phyloP scores from a whole-genome alignment of 2,113 vertebrate genomes.

The Furnarius figulus region DNA sequence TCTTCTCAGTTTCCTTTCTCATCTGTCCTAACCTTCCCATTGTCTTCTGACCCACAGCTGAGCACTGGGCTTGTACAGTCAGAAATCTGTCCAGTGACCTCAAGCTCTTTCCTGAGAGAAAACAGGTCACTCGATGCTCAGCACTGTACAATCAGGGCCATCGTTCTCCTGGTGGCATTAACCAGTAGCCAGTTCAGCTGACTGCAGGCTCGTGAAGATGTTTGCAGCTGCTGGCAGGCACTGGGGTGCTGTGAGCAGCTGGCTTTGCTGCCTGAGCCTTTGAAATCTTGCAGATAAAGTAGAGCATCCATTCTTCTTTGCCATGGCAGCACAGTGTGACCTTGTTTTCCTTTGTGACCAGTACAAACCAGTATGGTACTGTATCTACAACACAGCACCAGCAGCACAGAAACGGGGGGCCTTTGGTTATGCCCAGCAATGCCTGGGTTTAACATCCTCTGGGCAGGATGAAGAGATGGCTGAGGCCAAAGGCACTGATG shows the following conservation, averaged over 20 bases:
- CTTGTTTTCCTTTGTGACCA: background rate
- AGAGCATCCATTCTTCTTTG: background rate
- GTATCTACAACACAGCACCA: background rate
- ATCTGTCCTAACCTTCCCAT: background rate
- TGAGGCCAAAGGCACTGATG: background rate
- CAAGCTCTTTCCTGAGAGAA: background rate
- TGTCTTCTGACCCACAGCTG: background rate
- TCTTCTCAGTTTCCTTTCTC: background rate
- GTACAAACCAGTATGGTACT: accelerated
- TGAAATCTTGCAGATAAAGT: background rate
- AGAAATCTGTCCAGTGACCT: background rate
- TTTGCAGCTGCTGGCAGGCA: background rate
- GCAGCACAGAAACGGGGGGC: background rate
- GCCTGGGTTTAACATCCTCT: background rate
- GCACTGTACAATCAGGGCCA: background rate
- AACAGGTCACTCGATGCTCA: background rate
- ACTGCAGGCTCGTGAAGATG: background rate
- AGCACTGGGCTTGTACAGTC: background rate
- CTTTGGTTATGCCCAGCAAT: background rate
- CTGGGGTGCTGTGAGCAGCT: background rate
- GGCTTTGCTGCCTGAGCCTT: background rate
- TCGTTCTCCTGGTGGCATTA: background rate
- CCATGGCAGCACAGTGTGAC: background rate
- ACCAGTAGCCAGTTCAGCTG: accelerated
- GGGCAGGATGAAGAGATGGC: background rate